A percentile compares a stretch with the other conserved stretches of the same genome.
Evolutionary conservation across 92 coral and sea anemone species (phyloP).

Genomic region (Montipora capitata): DNA sequence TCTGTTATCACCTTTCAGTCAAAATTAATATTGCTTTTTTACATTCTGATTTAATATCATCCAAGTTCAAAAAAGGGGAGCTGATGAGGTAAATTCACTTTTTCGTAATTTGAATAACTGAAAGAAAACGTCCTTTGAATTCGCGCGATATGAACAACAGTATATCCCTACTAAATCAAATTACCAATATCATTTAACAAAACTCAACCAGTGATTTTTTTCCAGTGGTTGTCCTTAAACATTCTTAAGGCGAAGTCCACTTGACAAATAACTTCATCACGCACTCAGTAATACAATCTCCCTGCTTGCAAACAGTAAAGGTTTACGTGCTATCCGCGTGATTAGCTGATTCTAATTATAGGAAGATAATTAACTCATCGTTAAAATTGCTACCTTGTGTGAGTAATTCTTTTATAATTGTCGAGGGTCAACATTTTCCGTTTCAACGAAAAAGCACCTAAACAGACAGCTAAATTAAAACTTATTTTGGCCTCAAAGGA

Average conservation of each 20-base stretch:
- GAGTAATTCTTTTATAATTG: slow-evolving; percentile 12
- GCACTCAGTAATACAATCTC: not conserved
- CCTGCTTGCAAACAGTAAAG: not conserved
- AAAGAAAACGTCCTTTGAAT: not conserved
- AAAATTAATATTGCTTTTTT: not conserved
- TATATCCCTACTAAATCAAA: too few relatives aligned
- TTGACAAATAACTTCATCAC: not conserved
- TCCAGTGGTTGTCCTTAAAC: not conserved
- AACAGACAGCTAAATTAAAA: not conserved
- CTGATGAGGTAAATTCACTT: not conserved
- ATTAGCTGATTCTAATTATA: not conserved
- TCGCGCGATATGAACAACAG: too few relatives aligned
- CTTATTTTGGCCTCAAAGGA: not conserved
- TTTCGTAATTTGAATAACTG: not conserved
- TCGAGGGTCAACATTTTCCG: slow-evolving; percentile 12
- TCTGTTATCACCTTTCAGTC: not conserved
- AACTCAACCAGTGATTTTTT: not conserved
- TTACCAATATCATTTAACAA: not conserved
- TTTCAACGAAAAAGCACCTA: not conserved
- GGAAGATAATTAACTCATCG: not conserved
- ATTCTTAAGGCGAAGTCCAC: not conserved
- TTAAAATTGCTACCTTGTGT: not conserved
- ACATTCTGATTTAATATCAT: too few relatives aligned
- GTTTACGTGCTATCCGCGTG: not conserved
- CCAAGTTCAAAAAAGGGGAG: not conserved